Evolutionary conservation across 2,797 vertebrate species (phyloP), one percentile per base, ranked within the genome.

Genomic region (Cynodonichthys magdalenae): DNA sequence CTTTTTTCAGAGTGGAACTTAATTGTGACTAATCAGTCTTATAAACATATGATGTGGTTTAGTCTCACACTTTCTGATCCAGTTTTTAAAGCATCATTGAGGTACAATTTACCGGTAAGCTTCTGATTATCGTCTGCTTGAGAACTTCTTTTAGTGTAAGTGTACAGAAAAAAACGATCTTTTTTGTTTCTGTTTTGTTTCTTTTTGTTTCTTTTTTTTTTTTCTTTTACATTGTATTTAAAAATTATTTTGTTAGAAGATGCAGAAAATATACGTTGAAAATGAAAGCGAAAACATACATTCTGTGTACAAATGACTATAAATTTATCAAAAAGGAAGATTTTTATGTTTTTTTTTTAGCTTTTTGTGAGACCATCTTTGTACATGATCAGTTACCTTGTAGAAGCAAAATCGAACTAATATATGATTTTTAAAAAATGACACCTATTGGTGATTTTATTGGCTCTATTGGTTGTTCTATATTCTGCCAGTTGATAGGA

Each of bases 141-240:
- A 64, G 19, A 69, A 52, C 61, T 61, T 59, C 49, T 82, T 82
- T 69, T 27, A 66, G 67, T 66, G 73, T 56, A 58, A 82, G 85
- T 88, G 64, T 87, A 84, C 71, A 75, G 66, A 28, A 73, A 77
- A n/a, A 24, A 24, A 2, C 3, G 24, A 24, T 24, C 24, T 24
- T 68, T 85, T 77, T 60, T 15, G 15, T 5, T 3, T 24, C 24
- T n/a, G n/a, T n/a, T 31, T 45, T 80, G 28, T 39, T 77, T 68
- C 86, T 81, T 85, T 77, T 60, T 15, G 15, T 5, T n/a, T 46
- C 17, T 77, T 59, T 72, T n/a, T 72, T 69, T 53, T 18, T 71
- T 74, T 64, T 87, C 89, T 48, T 83, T 79, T n/a, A n/a, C n/a
- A 79, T 71, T 60, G 50, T 69, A 80, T 67, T 47, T 15, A 77